phyloP scores from a whole-genome alignment of 2,888 invertebrate species.

The Dinocampus coccinellae region DNA sequence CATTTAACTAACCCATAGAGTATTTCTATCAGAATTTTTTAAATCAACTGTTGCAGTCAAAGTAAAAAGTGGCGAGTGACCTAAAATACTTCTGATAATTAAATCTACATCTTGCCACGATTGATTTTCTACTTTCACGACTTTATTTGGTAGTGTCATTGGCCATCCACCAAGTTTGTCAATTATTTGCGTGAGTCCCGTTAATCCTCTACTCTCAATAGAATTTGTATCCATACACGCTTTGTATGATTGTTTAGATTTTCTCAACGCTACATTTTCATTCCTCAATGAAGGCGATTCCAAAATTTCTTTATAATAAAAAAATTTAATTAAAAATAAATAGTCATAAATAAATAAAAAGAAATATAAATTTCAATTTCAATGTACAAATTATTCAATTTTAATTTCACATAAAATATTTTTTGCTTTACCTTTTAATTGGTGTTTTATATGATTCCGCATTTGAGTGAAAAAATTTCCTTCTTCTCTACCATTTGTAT shows the following conservation, averaged over 20 bases:
- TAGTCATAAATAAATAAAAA: no score
- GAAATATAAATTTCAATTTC: no score
- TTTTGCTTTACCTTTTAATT: slow-evolving; percentile 27
- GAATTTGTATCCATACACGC: slow-evolving; percentile 25
- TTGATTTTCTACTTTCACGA: slow-evolving; percentile 4
- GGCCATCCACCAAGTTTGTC: slow-evolving; percentile 27
- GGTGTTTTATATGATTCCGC: slow-evolving; percentile 1
- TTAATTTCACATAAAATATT: not conserved
- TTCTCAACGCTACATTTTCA: slow-evolving; percentile 18
- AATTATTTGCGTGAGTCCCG: not conserved
- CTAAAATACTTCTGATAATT: not conserved
- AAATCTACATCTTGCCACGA: slow-evolving; percentile 28
- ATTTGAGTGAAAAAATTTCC: slow-evolving; percentile 2
- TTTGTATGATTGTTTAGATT: slow-evolving; percentile 31
- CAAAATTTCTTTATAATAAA: slow-evolving; percentile 22
- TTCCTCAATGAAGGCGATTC: not conserved
- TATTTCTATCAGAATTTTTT: slow-evolving; percentile 22
- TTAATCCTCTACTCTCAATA: slow-evolving; percentile 20
- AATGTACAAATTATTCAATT: no score
- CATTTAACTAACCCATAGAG: slow-evolving; percentile 21
- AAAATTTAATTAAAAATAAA: not conserved
- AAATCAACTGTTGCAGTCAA: not conserved
- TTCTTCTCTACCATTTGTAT: not conserved
- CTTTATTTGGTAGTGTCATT: slow-evolving; percentile 4
- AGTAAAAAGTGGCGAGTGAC: slow-evolving; percentile 15